Evolutionary conservation across 2,888 invertebrate species (phyloP).

Genomic region (Thumatha senex): DNA sequence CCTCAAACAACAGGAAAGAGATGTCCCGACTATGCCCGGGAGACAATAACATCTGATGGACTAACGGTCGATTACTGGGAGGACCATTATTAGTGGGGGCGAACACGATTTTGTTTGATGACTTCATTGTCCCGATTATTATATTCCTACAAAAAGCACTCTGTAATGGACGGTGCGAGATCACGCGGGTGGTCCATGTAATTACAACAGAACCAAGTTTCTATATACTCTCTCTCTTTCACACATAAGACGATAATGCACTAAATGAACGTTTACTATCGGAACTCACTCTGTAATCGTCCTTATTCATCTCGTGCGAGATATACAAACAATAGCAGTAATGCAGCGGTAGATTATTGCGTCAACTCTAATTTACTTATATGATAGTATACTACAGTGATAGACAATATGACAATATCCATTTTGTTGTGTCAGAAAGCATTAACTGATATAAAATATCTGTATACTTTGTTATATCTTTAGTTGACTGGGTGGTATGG

Average conservation of each 20-base stretch:
- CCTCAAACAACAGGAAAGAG: constrained; percentile 6
- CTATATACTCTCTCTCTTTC: constrained; percentile 51
- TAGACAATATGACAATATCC: background rate
- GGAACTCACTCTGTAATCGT: constrained; percentile 28
- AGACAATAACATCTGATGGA: constrained; percentile 27
- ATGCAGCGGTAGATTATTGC: constrained; percentile 23
- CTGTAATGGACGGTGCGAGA: constrained; percentile 56
- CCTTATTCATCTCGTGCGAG: constrained; percentile 35
- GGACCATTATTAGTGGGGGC: constrained; percentile 26
- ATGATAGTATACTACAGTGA: constrained; percentile 7
- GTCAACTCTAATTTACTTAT: constrained; percentile 23
- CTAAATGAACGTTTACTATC: constrained; percentile 19
- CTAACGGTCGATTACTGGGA: background rate
- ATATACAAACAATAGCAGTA: constrained; percentile 35
- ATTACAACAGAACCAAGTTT: constrained; percentile 50
- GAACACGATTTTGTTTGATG: constrained; percentile 56
- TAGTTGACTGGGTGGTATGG: constrained; percentile 9
- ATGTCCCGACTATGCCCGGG: constrained; percentile 16
- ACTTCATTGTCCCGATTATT: constrained; percentile 73
- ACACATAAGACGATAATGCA: constrained; percentile 31
- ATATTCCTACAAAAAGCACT: constrained; percentile 62
- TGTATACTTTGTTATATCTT: constrained; percentile 3
- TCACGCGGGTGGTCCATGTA: constrained; percentile 74
- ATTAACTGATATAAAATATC: constrained; percentile 3
- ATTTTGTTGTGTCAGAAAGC: constrained; percentile 1